Base-by-base conservation (phyloP, 2,113 vertebrate species). In the Poecile atricapillus region DNA sequence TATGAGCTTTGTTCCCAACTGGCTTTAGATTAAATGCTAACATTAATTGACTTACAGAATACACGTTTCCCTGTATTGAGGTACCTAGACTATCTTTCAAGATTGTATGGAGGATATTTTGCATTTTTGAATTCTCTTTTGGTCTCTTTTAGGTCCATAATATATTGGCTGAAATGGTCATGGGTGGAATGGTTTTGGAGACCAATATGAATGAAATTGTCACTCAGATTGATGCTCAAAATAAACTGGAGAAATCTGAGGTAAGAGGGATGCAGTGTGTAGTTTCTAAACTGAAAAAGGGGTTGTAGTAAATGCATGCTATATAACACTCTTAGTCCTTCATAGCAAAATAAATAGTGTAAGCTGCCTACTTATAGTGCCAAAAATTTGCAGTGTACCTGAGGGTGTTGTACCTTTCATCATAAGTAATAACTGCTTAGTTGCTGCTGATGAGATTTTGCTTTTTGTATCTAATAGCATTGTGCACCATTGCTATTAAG, bases 171-270 rank as follows among this genome's bases (percentile, higher is more conserved):
- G 99, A 99, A 98, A 99, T 99, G 99, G 99, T 99, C 95, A 99
- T 99, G 99, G 99, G 99, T 30, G 99, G 99, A 90, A 99, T 99
- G 99, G 99, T 99, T 95, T 97, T 99, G 93, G 99, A 99, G 97
- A 99, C 99, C 84, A 99, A 99, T 95, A 99, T 99, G 99, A 99
- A 99, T 82, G 99, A 99, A 97, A 99, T 99, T 96, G 99, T 99
- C 94, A 99, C 97, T 52, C 99, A 99, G 90, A 99, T 99, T 97
- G 99, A 99, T 91, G 98, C 99, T 81, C 99, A 99, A 94, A 99
- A 99, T 97, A 99, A 99, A 97, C 98, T 99, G 98, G 99, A 99
- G 98, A 99, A 99, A 95, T 99, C 99, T 73, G 99, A 99, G 99
- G 99, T 99, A 98, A 98, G 99, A 94, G 41, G 70, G 60, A 91